These are phyloP conservation scores for Nipponia nippon DNA, from an alignment of 2,113 vertebrate species.

Conservation along the genomic window DNA sequence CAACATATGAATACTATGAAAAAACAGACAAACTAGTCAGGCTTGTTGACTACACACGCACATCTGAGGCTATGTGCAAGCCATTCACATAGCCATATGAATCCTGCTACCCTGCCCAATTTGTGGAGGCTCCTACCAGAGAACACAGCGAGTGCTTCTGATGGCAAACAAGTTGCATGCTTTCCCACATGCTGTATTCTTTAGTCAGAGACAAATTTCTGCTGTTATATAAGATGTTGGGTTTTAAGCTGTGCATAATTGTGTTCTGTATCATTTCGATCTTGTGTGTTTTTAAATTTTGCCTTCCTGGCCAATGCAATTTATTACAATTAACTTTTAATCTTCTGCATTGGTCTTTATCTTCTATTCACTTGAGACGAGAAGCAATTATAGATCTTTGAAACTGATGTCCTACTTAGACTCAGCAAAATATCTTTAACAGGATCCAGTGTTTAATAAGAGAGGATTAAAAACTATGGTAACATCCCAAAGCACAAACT, in stretches of 20 bases:
- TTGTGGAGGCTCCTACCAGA: not conserved
- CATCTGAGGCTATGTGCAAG: not conserved
- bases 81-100: not conserved
- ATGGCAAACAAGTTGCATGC: not conserved
- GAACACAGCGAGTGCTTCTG: not conserved
- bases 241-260: not conserved
- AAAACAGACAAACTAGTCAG: not conserved
- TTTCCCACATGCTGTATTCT: not conserved
- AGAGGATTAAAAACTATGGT: not conserved
- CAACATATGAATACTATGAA: not conserved
- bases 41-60: not conserved
- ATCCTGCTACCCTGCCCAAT: not conserved
- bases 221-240: not conserved
- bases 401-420: not conserved
- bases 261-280: not conserved
- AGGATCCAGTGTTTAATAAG: not conserved
- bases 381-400: conserved; percentile 6
- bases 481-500: not conserved
- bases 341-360: conserved; percentile 1
- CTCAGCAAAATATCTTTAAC: not conserved
- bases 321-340: not conserved
- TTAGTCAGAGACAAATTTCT: not conserved
- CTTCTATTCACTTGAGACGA: not conserved
- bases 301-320: not conserved
- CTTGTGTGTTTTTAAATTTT: not conserved